Evolutionary conservation across 2,797 vertebrate species (phyloP).

Genomic region (Triplophysa yarkandensis): DNA sequence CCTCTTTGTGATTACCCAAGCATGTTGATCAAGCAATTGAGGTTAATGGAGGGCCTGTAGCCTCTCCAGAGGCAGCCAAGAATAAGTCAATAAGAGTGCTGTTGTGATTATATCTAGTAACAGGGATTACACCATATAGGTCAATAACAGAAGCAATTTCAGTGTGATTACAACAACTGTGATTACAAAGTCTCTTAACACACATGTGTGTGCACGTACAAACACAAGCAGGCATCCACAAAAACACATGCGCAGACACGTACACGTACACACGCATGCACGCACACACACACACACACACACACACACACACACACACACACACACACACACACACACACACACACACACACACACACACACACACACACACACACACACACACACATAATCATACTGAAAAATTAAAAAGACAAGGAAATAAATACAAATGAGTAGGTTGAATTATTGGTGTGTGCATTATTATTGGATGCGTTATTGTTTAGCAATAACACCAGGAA

Average conservation of each 20-base stretch:
- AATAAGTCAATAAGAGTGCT: slow-evolving; percentile 3
- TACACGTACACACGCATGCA: neutral
- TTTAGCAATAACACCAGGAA: neutral
- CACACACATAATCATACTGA: neutral
- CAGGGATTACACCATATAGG: neutral
- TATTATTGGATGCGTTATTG: neutral
- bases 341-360: neutral
- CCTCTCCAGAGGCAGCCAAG: neutral
- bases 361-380: neutral
- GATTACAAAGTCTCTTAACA: neutral
- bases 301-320: neutral
- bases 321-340: neutral
- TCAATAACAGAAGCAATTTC: slow-evolving; percentile 22
- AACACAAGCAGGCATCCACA: no score
- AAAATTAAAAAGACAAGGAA: neutral
- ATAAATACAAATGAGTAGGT: neutral
- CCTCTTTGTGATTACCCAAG: neutral
- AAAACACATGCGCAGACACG: no score
- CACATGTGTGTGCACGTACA: no score
- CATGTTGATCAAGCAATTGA: neutral
- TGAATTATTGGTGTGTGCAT: neutral
- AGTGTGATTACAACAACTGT: slow-evolving; percentile 2
- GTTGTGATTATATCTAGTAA: slow-evolving; percentile 3
- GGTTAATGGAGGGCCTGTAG: neutral
- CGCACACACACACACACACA: neutral